Evolutionary conservation across 1,140 invertebrate species (phyloP), one percentile per base, ranked within the genome.

Genomic region (Drosophila bocki): DNA sequence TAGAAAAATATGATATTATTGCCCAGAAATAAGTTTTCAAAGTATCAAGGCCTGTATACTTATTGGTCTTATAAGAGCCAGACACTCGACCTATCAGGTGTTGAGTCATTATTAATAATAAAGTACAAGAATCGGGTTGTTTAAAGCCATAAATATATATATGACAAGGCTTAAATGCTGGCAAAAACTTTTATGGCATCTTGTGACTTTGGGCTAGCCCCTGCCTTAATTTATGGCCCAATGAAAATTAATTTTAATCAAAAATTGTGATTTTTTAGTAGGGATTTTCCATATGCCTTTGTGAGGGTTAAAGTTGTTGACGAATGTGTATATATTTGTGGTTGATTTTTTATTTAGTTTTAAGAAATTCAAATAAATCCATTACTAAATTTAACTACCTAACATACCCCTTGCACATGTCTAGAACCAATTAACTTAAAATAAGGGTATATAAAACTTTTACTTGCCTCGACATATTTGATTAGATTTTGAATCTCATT

Each of bases 211-310:
- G 45, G 29, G 42, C 45, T 50, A 33, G 69, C 44, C 53, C 72
- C 63, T 48, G 37, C 26, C 33, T 83, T 51, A 80, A 70, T 87
- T 87, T 86, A 86, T 88, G 79, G 48, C 42, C 62, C 48, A 44
- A 68, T 79, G 45, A 67, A 78, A 82, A 83, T 87, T 86, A 86
- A 63, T 71, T 68, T 72, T 83, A 86, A 88, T 87, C 83, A 80
- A 69, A 60, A 63, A 84, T 70, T 84, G 71, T 88, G 83, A 87
- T 87, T 86, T 77, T 37, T 26, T 48, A 53, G 15, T 22, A 61
- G 51, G 74, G 41, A 64, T 59, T 68, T 62, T 26, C 9, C 3
- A 51, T 42, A 61, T 41, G 13, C 15, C 8, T 74, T 44, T 29
- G 7, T n/a, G n/a, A 8, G 13, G 9, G 19, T 17, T 42, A 3